phyloP scores from a whole-genome alignment of 2,797 vertebrate species.

The Neopelma chrysocephalum region DNA sequence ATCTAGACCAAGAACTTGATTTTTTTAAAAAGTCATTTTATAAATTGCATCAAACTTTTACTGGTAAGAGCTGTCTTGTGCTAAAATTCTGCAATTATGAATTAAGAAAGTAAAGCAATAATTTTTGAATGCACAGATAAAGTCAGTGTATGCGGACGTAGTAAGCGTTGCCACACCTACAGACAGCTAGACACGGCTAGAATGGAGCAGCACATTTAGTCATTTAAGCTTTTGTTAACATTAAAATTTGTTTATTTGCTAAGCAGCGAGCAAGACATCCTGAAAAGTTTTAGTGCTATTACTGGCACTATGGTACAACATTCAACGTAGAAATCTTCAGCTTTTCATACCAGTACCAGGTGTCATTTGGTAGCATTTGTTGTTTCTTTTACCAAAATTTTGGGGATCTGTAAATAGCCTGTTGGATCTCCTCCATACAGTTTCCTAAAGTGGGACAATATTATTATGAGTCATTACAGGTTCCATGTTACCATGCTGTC shows the following conservation, averaged over 20 bases:
- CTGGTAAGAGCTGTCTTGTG: neutral
- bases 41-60: neutral
- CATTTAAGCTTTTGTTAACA: neutral
- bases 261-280: neutral
- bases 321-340: neutral
- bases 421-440: neutral
- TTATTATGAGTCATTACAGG: neutral
- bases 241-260: neutral
- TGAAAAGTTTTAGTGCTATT: neutral
- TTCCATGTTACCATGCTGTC: neutral
- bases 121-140: neutral
- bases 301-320: neutral
- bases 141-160: neutral
- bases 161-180: neutral
- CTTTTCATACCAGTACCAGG: neutral
- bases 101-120: neutral
- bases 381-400: neutral
- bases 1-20: neutral
- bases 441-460: neutral
- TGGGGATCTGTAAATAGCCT: neutral
- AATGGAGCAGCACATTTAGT: neutral
- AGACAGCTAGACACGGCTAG: neutral
- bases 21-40: neutral
- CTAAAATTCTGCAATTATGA: neutral
- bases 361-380: neutral